Evolutionary conservation across 2,113 vertebrate genomes (phyloP).

Genomic region (Salvelinus sp.): DNA sequence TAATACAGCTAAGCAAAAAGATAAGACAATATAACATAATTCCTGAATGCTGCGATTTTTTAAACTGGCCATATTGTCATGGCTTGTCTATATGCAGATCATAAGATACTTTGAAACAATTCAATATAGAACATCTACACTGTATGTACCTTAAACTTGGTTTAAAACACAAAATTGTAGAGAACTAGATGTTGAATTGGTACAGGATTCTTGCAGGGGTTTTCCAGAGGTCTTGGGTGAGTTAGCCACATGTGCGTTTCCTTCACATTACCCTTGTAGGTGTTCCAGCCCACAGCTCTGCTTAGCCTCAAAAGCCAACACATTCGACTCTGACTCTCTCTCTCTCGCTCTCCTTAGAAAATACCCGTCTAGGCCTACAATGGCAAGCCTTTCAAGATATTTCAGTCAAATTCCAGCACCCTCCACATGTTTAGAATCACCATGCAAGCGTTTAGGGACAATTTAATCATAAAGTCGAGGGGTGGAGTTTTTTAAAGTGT

Average conservation of each 20-base stretch:
- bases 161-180: background rate
- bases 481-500: constrained; percentile 19
- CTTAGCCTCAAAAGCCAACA: constrained; percentile 65
- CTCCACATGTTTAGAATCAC: constrained; percentile 59
- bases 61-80: background rate
- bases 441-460: constrained; percentile 54
- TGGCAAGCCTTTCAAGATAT: constrained; percentile 64
- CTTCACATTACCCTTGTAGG: too few relatives aligned
- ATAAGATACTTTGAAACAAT: too few relatives aligned
- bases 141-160: background rate
- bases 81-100: background rate
- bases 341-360: constrained; percentile 28
- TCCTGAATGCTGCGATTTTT: background rate
- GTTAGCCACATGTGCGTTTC: constrained; percentile 53
- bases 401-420: constrained; percentile 53
- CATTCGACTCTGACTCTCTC: too few relatives aligned
- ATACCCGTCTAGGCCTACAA: constrained; percentile 32
- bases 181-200: constrained; percentile 4
- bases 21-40: background rate
- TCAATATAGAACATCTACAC: too few relatives aligned
- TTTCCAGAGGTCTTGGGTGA: constrained; percentile 52
- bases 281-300: constrained; percentile 54
- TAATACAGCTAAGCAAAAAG: background rate
- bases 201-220: constrained; percentile 30
- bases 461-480: constrained; percentile 60